Conservation (phyloP, 2,888 invertebrate species). For the Megalurothrips usitatus region DNA sequence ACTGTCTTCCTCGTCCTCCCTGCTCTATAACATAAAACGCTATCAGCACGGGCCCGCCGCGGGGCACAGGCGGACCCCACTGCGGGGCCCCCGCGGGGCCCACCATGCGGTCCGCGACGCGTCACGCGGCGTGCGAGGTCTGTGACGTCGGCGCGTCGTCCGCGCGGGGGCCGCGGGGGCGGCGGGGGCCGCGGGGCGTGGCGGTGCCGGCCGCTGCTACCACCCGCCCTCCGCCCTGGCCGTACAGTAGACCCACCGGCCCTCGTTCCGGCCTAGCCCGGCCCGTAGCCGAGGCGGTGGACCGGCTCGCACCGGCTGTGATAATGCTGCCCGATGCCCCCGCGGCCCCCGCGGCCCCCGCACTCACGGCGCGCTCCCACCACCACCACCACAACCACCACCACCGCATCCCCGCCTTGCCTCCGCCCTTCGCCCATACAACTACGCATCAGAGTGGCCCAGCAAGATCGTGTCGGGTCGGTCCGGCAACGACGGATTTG, state of each 20-base stretch:
- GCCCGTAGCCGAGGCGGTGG: not conserved
- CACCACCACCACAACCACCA: no score
- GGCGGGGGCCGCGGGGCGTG: not conserved
- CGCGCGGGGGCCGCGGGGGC: not conserved
- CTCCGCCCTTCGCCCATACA: no score
- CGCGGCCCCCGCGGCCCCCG: not conserved
- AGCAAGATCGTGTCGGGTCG: no score
- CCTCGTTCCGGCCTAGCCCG: not conserved
- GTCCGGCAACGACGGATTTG: no score
- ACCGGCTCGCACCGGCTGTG: conserved; percentile 20
- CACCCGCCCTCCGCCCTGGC: not conserved
- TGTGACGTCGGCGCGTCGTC: no score
- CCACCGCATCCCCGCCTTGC: no score
- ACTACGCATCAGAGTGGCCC: no score
- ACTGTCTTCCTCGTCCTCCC: not conserved
- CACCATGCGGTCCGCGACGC: no score
- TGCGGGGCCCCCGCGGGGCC: no score
- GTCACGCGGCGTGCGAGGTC: no score
- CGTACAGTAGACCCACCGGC: no score
- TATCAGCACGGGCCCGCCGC: not conserved
- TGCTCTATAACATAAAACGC: not conserved
- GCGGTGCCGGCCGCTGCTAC: not conserved
- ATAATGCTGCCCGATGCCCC: not conserved
- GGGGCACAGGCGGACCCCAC: no score
- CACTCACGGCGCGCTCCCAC: not conserved